Conservation (phyloP, 1,140 invertebrate genomes). For the Neotoxoptera formosana region DNA sequence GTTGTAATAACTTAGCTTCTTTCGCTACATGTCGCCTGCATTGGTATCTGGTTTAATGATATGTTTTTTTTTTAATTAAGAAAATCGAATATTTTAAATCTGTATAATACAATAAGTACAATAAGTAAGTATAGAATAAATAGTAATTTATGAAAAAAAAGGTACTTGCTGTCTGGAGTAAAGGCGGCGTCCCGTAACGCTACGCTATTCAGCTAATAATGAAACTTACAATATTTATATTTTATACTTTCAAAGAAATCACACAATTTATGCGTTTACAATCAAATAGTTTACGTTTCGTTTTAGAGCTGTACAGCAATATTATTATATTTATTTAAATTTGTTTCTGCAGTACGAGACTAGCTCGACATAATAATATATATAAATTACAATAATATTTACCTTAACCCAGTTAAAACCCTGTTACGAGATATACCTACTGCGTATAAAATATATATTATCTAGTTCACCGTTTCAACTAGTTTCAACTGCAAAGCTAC, state of each 20-base stretch:
- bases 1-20: too few species aligned
- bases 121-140: too few species aligned
- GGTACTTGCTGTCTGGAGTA: too few species aligned
- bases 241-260: neutral
- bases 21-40: too few species aligned
- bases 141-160: too few species aligned
- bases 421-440: neutral
- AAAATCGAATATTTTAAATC: too few species aligned
- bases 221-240: neutral
- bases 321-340: neutral
- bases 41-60: too few species aligned
- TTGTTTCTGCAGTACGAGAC: neutral
- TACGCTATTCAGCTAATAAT: neutral
- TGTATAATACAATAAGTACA: too few species aligned
- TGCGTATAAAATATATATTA: neutral
- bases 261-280: neutral
- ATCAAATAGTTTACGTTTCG: neutral
- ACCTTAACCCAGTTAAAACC: neutral
- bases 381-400: conserved; percentile 7
- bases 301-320: neutral
- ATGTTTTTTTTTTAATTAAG: too few species aligned
- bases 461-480: neutral
- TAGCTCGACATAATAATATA: neutral
- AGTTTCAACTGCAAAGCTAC: too few species aligned
- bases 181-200: too few species aligned